Evolutionary conservation across 1,140 invertebrate genomes (phyloP).

Genomic region (Ladona fulva): DNA sequence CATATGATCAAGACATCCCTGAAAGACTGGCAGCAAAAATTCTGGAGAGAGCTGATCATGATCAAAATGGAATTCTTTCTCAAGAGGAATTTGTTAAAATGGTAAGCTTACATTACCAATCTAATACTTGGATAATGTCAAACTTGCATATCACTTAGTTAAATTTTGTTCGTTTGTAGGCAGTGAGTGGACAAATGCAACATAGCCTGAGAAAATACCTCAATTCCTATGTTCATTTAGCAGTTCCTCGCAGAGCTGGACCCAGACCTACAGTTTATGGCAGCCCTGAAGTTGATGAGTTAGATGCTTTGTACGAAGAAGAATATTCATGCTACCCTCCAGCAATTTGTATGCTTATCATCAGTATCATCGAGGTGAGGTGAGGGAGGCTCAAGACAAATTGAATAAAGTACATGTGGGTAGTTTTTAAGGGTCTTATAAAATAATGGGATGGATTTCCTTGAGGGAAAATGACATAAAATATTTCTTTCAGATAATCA

Average conservation of each 20-base stretch:
- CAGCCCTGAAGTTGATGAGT: constrained; percentile 39
- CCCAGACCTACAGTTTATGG: constrained; percentile 19
- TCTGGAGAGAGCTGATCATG: constrained; percentile 55
- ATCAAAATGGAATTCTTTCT: constrained; percentile 62
- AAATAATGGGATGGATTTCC: neutral
- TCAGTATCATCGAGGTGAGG: constrained; percentile 38
- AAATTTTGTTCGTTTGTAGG: constrained; percentile 34
- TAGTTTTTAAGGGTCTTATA: no score
- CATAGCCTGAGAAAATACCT: constrained; percentile 14
- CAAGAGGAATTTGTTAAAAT: constrained; percentile 72
- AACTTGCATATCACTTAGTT: constrained; percentile 31
- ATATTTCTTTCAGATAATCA: constrained; percentile 27
- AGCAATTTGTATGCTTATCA: constrained; percentile 68
- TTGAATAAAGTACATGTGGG: no score
- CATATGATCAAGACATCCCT: constrained; percentile 61
- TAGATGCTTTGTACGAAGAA: constrained; percentile 67
- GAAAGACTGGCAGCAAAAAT: constrained; percentile 58
- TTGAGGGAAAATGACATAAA: constrained; percentile 13
- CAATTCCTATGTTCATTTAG: constrained; percentile 12
- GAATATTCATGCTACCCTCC: constrained; percentile 80
- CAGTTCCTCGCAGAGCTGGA: neutral
- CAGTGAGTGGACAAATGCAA: constrained; percentile 33
- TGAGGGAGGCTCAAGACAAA: neutral
- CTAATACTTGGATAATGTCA: no score
- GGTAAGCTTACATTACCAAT: constrained; percentile 42